Conservation (phyloP, 2,797 vertebrate genomes). For the Lutra lutra region DNA sequence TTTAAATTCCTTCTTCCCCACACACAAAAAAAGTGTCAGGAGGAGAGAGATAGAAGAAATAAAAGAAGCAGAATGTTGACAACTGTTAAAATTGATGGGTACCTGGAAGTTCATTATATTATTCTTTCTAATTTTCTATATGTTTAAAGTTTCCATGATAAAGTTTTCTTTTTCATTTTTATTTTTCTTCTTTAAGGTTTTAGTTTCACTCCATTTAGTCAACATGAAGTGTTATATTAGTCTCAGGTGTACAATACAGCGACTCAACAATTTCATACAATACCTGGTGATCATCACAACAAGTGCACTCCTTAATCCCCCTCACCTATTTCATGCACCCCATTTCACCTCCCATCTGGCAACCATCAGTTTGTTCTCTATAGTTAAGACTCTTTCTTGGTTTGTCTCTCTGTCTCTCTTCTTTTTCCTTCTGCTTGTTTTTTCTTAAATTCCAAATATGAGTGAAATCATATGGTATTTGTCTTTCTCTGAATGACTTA, state of each 20-base stretch:
- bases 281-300: neutral
- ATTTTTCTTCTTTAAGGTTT: constrained; percentile 7
- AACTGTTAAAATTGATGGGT: neutral
- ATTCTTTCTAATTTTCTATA: neutral
- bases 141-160: neutral
- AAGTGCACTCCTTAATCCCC: neutral
- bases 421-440: neutral
- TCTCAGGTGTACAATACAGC: neutral
- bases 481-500: neutral
- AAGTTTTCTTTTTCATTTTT: neutral
- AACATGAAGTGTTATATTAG: neutral
- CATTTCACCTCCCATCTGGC: neutral
- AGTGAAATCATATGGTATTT: neutral
- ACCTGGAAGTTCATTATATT: neutral
- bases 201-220: neutral
- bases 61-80: neutral
- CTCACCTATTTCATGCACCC: neutral
- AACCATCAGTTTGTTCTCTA: neutral
- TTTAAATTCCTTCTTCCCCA: neutral
- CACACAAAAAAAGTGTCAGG: neutral
- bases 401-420: neutral
- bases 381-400: neutral
- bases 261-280: neutral
- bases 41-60: neutral
- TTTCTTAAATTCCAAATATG: neutral